phyloP scores from a whole-genome alignment of 2,797 vertebrate species.

The Gymnoscopelus braueri region DNA sequence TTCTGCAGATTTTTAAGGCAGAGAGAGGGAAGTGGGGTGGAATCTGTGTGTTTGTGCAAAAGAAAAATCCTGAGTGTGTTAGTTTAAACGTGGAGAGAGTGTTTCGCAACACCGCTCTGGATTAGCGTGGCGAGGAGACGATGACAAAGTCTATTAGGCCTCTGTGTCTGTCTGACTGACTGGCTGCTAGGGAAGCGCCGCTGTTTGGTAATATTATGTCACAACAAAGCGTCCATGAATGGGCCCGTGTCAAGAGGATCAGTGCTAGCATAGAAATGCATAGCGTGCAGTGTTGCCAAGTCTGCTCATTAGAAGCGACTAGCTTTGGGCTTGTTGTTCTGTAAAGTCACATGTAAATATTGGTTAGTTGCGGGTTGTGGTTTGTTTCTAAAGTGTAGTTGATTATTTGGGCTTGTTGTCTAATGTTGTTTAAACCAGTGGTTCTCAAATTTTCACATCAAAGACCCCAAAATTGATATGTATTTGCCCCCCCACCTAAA shows the following conservation, averaged over 20 bases:
- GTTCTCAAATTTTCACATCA: no score
- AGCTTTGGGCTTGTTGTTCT: no score
- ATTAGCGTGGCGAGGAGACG: slow-evolving; percentile 45
- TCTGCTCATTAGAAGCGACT: no score
- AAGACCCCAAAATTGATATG: no score
- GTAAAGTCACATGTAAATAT: no score
- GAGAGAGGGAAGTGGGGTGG: neutral
- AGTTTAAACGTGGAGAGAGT: neutral
- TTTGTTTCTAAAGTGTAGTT: no score
- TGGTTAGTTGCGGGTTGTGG: no score
- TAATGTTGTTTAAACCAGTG: no score
- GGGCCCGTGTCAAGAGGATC: slow-evolving; percentile 32
- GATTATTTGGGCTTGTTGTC: no score
- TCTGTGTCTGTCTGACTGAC: slow-evolving; percentile 21
- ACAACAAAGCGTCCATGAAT: slow-evolving; percentile 35
- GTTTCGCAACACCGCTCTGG: slow-evolving; percentile 25
- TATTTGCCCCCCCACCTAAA: no score
- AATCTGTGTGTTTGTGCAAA: no score
- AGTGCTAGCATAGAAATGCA: slow-evolving; percentile 28
- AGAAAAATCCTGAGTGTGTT: no score
- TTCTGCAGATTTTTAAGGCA: slow-evolving; percentile 37
- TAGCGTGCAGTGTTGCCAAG: neutral
- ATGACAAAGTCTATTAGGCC: slow-evolving; percentile 49
- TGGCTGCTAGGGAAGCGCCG: slow-evolving; percentile 14
- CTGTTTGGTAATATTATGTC: slow-evolving; percentile 40